These are phyloP conservation scores for Varanus salvator DNA, from an alignment of 2,113 vertebrate genomes.

Conservation along the genomic window DNA sequence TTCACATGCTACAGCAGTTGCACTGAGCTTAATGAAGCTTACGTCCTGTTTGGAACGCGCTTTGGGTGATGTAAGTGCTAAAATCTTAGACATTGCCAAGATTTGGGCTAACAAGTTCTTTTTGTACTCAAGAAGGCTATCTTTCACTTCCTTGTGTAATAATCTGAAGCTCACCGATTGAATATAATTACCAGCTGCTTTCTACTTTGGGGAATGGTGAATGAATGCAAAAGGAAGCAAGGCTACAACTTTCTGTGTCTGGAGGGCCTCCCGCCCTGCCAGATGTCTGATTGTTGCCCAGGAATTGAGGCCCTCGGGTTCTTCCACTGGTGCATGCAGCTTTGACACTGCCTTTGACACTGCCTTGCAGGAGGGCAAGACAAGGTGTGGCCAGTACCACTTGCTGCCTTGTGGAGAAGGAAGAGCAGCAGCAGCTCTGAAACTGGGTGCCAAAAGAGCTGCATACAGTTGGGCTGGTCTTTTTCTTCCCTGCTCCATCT, in stretches of 20 bases:
- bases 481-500: no score
- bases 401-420: not conserved
- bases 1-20: constrained; percentile 51
- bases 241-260: not conserved
- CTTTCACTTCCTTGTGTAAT: not conserved
- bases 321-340: not conserved
- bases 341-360: not conserved
- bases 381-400: no score
- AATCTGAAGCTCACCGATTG: not conserved
- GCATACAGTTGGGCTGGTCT: not conserved
- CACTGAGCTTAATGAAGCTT: constrained; percentile 80
- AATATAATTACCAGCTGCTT: not conserved
- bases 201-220: not conserved
- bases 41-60: constrained; percentile 78
- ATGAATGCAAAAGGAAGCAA: not conserved
- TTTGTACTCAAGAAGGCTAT: not conserved
- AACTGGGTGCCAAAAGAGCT: not conserved
- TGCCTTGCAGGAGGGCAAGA: not conserved
- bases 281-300: not conserved
- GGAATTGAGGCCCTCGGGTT: not conserved
- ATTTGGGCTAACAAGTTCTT: constrained; percentile 34
- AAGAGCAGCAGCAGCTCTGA: not conserved
- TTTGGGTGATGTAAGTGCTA: constrained; percentile 79
- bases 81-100: fast-evolving
- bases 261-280: not conserved